Evolutionary conservation across 1,140 invertebrate species (phyloP).

Genomic region (Zaprionus taronus): DNA sequence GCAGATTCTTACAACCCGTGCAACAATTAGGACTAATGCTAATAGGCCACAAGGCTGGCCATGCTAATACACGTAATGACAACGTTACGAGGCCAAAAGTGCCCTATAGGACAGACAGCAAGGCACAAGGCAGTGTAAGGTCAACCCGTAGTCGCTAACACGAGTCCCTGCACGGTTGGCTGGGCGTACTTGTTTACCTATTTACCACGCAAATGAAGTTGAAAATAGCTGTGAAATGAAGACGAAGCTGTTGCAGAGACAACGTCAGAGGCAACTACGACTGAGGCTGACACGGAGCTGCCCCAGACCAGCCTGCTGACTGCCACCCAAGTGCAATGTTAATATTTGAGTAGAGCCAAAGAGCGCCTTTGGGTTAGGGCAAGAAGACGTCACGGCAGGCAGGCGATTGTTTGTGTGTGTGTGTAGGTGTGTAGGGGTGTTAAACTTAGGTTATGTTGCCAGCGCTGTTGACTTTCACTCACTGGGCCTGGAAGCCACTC

Average conservation of each 20-base stretch:
- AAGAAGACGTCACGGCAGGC: slow-evolving; percentile 31
- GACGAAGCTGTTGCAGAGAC: slow-evolving; percentile 66
- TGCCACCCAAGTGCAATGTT: slow-evolving; percentile 80
- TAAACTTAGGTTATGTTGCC: slow-evolving; percentile 54
- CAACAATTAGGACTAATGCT: slow-evolving; percentile 66
- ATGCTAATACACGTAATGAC: slow-evolving; percentile 79
- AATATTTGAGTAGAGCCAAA: slow-evolving; percentile 77
- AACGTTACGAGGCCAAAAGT: slow-evolving; percentile 67
- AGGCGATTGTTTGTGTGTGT: slow-evolving; percentile 16
- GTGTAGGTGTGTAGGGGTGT: slow-evolving; percentile 29
- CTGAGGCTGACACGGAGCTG: not conserved
- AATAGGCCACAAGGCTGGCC: slow-evolving; percentile 69
- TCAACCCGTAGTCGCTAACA: not conserved
- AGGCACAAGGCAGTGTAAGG: not conserved
- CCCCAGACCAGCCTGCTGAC: slow-evolving; percentile 58
- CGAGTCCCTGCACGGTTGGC: slow-evolving; percentile 27
- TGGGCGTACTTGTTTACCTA: slow-evolving; percentile 79
- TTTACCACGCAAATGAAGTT: slow-evolving; percentile 82
- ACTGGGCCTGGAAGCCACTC: slow-evolving; percentile 68
- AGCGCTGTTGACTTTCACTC: slow-evolving; percentile 67
- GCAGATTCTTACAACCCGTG: not conserved
- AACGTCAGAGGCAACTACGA: not conserved
- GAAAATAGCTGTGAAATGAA: slow-evolving; percentile 83
- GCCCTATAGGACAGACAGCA: slow-evolving; percentile 28
- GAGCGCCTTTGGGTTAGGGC: slow-evolving; percentile 50